Conservation (phyloP, 2,113 vertebrate species). For the Cephalopterus ornatus region DNA sequence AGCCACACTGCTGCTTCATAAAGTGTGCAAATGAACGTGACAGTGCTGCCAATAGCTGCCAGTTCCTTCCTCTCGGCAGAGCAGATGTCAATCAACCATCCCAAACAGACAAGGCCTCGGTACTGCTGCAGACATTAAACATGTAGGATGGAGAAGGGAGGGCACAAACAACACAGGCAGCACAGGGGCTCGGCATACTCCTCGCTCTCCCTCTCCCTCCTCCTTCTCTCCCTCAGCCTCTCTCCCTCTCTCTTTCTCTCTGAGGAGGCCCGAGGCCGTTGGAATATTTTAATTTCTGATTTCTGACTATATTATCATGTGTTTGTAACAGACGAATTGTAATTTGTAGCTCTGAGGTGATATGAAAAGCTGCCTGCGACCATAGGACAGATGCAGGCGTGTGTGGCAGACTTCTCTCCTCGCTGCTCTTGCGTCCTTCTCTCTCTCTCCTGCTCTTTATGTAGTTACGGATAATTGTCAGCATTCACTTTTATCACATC, state of each 20-base stretch:
- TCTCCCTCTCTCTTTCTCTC: conserved; percentile 21
- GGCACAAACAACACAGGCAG: conserved; percentile 69
- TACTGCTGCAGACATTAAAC: conserved; percentile 78
- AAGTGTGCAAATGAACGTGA: conserved; percentile 83
- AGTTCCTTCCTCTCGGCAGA: conserved; percentile 82
- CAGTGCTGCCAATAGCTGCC: conserved; percentile 77
- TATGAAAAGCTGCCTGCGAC: conserved; percentile 61
- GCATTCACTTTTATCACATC: conserved; percentile 77
- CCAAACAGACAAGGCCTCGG: conserved; percentile 74
- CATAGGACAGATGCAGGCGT: conserved; percentile 48
- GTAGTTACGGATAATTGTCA: conserved; percentile 78
- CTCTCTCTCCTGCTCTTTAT: conserved; percentile 37
- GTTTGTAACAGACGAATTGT: conserved; percentile 75
- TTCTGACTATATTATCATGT: conserved; percentile 73
- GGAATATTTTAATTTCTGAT: conserved; percentile 78
- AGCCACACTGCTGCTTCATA: conserved; percentile 88
- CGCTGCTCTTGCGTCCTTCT: background rate
- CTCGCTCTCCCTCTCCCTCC: conserved; percentile 9
- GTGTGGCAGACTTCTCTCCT: conserved; percentile 27
- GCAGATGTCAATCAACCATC: conserved; percentile 92
- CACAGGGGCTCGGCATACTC: conserved; percentile 23
- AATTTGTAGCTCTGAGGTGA: conserved; percentile 74
- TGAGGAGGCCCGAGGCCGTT: conserved; percentile 59
- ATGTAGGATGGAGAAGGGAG: conserved; percentile 73
- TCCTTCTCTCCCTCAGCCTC: conserved; percentile 20